phyloP scores from a whole-genome alignment of 2,888 invertebrate genomes.

The Thelaira solivaga region DNA sequence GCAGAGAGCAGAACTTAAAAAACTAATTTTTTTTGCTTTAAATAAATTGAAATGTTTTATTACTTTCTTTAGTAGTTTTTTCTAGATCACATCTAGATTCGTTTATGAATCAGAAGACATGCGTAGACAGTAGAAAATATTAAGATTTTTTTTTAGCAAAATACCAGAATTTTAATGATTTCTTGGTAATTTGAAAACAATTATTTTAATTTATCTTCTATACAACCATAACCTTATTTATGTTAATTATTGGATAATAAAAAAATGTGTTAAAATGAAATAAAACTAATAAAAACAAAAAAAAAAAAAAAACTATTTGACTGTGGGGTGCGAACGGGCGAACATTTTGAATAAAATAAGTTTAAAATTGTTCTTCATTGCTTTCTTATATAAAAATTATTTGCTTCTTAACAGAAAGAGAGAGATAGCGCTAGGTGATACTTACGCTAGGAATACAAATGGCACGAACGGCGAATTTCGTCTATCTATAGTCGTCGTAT shows the following conservation, averaged over 20 bases:
- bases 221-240: neutral
- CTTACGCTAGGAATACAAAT: no score
- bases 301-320: neutral
- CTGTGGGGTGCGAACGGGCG: no score
- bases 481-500: no score
- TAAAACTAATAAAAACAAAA: neutral
- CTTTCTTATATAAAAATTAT: no score
- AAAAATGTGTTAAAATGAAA: neutral
- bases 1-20: neutral
- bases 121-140: neutral
- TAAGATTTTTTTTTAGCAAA: neutral
- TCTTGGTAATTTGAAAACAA: slow-evolving; percentile 24
- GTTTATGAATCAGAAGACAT: no score
- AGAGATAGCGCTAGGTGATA: no score
- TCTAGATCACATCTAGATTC: neutral
- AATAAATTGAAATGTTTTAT: neutral
- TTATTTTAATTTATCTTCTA: slow-evolving; percentile 26
- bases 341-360: no score
- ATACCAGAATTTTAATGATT: slow-evolving; percentile 22
- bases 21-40: no score
- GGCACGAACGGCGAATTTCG: no score
- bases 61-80: neutral
- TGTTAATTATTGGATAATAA: neutral
- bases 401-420: no score
- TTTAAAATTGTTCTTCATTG: no score